Percentiles rank a stretch among this genome's conserved stretches.
These are phyloP conservation scores for Sus scrofa DNA, from an alignment of 2,113 vertebrate genomes.

Conservation along the genomic window T2T-Sscrofa CM000817.6:49777001-49777500, in stretches of 20 bases:
- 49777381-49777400: not conserved
- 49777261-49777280: not conserved
- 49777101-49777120: not conserved
- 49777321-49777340: not conserved
- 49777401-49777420: conserved; percentile 21
- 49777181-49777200: not conserved
- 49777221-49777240: not conserved
- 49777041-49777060: not conserved
- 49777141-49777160: not conserved
- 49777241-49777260: not conserved
- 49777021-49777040: not conserved
- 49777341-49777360: not conserved
- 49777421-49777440: not conserved
- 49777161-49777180: not conserved
- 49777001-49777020: not conserved
- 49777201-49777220: conserved; percentile 44
- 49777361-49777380: not conserved
- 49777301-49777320: conserved; percentile 33
- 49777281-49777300: conserved; percentile 7
- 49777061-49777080: not conserved
- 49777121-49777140: not conserved
- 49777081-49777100: not conserved
- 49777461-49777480: not conserved
- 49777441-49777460: not conserved
- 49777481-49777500: not conserved